A percentile compares a stretch with the other conserved stretches of the same genome.
phyloP scores from a whole-genome alignment of 2,113 vertebrate genomes.

The Anhinga anhinga region DNA sequence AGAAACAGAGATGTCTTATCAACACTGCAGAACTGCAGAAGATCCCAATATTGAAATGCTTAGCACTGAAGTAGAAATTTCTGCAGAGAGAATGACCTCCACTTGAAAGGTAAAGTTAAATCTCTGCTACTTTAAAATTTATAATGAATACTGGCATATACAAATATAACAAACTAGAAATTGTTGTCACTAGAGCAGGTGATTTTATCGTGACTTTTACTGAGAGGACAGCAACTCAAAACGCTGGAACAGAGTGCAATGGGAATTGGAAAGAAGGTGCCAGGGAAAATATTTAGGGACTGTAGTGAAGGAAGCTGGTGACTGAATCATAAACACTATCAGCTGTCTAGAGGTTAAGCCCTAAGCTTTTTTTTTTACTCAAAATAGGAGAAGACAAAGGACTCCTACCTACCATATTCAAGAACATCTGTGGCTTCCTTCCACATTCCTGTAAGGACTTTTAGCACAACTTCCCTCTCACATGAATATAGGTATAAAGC shows the following conservation, averaged over 20 bases:
- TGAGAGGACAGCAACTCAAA: background rate
- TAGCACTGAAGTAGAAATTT: background rate
- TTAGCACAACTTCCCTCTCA: background rate
- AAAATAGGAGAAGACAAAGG: background rate
- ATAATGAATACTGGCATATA: background rate
- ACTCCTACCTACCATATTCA: background rate
- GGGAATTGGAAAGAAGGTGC: background rate
- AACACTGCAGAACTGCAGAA: background rate
- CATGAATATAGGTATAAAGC: background rate
- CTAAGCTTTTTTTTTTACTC: background rate
- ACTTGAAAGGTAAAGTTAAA: background rate
- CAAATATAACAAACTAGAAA: background rate
- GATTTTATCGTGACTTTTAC: background rate
- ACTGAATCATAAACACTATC: background rate
- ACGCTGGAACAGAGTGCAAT: background rate
- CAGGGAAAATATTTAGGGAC: background rate
- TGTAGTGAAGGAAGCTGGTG: background rate
- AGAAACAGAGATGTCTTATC: background rate
- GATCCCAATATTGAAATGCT: background rate
- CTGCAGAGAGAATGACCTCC: background rate
- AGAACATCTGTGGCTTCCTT: background rate
- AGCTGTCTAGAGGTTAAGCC: background rate
- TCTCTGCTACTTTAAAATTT: background rate
- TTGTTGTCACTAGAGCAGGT: background rate
- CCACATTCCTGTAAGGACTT: background rate